Evolutionary conservation across 2,797 vertebrate genomes (phyloP), one percentile per base, ranked within the genome.

Genomic region (Echeneis naucrates): DNA sequence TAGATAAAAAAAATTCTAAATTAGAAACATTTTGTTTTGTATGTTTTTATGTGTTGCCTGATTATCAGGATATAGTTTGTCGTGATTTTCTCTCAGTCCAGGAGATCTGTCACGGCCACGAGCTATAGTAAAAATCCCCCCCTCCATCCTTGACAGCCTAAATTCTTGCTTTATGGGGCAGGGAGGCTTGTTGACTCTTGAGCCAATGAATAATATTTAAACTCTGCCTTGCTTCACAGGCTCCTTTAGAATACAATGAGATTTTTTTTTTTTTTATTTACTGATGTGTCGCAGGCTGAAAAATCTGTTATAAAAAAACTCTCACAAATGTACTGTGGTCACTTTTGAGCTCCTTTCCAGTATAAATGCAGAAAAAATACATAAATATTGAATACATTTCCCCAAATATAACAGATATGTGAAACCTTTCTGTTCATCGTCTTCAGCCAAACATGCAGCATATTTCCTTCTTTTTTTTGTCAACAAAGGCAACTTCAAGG

Each of bases 131-230:
- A 68, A 37, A 21, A 69, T 23, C 32, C 42, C 14, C n/a, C 27
- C 19, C 27, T 61, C 48, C 32, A 10, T 7, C 9, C 11, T 75
- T 14, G 27, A 16, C 58, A 50, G 35, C 38, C 38, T 27, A 45
- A 38, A 63, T 32, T 66, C 63, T 48, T 48, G 47, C 56, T 65
- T 72, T 58, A 59, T 54, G 54, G 51, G 2, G 40, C 50, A 55
- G 37, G 14, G 24, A 63, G 35, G 16, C 67, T 48, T 64, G n/a
- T 69, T 74, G 19, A 9, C 35, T 72, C 42, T 52, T 64, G 14
- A 75, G 54, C 23, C 27, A 71, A 33, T 69, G 62, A 72, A 80
- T 59, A 76, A 70, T 65, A 59, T 72, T 81, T 67, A 74, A 73
- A 63, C 17, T 50, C 58, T 33, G 27, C 56, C 45, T 66, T 52